phyloP scores from a whole-genome alignment of 2,797 vertebrate species.

The Poecilia velifera region DNA sequence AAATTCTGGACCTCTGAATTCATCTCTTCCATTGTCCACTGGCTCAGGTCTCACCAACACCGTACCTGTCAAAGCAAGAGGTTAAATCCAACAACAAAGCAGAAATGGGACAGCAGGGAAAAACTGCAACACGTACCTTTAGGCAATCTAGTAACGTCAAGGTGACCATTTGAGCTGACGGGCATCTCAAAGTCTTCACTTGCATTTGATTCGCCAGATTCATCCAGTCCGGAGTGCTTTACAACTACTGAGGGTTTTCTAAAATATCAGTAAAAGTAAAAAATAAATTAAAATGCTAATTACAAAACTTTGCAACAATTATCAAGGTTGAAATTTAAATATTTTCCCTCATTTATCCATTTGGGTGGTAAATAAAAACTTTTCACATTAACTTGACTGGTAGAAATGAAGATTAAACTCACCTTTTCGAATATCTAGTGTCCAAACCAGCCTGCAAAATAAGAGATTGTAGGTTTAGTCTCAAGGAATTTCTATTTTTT shows the following conservation, averaged over 20 bases:
- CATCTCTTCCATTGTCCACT: conserved; percentile 94
- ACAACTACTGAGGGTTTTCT: conserved; percentile 95
- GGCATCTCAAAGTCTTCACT: conserved; percentile 83
- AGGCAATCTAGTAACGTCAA: conserved; percentile 90
- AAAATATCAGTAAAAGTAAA: conserved; percentile 28
- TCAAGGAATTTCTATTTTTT: neutral
- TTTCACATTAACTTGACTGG: neutral
- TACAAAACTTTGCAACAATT: neutral
- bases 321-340: neutral
- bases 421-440: conserved; percentile 90
- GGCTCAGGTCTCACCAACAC: conserved; percentile 94
- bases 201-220: conserved; percentile 88
- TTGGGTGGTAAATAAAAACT: neutral
- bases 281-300: neutral
- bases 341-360: conserved; percentile 2
- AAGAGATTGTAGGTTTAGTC: conserved; percentile 18
- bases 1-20: conserved; percentile 99
- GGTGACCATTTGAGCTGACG: conserved; percentile 85
- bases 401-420: conserved; percentile 44
- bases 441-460: conserved; percentile 83
- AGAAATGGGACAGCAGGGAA: neutral
- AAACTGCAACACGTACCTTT: conserved; percentile 84
- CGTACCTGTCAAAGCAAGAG: conserved; percentile 85
- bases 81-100: neutral
- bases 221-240: conserved; percentile 92